Base-by-base conservation (phyloP, 2,113 vertebrate genomes). In the Clinocottus analis region DNA sequence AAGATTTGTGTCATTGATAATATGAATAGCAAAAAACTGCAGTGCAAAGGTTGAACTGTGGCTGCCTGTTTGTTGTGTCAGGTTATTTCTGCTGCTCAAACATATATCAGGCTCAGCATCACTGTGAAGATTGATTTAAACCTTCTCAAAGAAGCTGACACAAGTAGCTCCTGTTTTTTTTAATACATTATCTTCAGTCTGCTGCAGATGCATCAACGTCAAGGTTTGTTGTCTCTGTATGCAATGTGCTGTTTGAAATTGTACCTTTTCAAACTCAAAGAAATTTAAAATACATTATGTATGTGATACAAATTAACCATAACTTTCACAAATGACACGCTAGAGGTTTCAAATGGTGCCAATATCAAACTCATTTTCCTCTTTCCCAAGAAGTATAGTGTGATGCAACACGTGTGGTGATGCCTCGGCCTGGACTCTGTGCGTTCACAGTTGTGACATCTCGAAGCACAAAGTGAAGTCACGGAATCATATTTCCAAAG, bases 341-440 rank as follows among this genome's bases (percentile, higher is more conserved):
- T 47, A 45, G 63, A 79, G 47, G 16, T 29, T 58, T 45, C 55
- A 56, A 47, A 75, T 41, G 33, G 19, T 49, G 58, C 13, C 71
- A 72, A 25, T 68, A 56, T 81, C 62, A 27, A 68, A 83, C 37
- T 43, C 1, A 61, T 86, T 69, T 43, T 43, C 77, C 55, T 75
- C 70, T 65, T 5, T 3, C 37, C 47, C 29, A 51, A 43, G 71
- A 78, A 60, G 10, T 49, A 7, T 21, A 25, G 51, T 16, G 33
- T 79, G 67, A 78, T 73, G 60, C 71, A 86, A 81, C 56, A 29
- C 3, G 47, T 65, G 73, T 17, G 49, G 23, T 23, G 7, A 58
- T 27, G 72, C 41, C 19, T 71, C 23, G 0, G 62, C 61, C 65
- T 51, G 45, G 51, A 74, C 61, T 56, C 47, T 23, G 12, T 25